Conservation (phyloP, 2,888 invertebrate genomes). For the Cetonia aurata region DNA sequence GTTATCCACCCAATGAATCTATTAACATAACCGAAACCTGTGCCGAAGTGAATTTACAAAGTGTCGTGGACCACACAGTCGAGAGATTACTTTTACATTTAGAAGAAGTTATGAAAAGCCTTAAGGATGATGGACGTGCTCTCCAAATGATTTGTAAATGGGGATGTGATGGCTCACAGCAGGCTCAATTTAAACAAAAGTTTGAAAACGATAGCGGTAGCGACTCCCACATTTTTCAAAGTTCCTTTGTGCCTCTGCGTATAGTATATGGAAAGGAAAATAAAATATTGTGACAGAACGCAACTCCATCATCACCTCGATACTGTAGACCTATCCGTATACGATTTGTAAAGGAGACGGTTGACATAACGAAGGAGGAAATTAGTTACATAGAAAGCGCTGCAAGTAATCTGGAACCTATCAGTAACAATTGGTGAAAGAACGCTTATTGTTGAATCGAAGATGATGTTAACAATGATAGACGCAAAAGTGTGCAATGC, state of each 20-base stretch:
- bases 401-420: neutral
- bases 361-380: conserved; percentile 15
- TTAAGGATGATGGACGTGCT: conserved; percentile 16
- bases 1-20: conserved; percentile 27
- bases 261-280: conserved; percentile 3
- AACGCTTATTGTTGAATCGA: conserved; percentile 46
- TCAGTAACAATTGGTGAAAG: neutral
- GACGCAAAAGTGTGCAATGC: conserved; percentile 46
- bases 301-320: conserved; percentile 13
- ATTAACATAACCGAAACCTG: conserved; percentile 22
- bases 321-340: conserved; percentile 19
- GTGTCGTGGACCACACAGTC: conserved; percentile 7
- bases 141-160: conserved; percentile 19
- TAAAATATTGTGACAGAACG: conserved; percentile 19
- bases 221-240: conserved; percentile 22
- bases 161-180: conserved; percentile 13
- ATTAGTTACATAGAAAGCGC: neutral
- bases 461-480: conserved; percentile 36
- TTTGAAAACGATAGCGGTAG: conserved; percentile 22
- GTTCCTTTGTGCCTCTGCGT: neutral
- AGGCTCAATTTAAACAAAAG: conserved; percentile 13
- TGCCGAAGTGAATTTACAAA: conserved; percentile 20
- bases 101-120: conserved; percentile 27
- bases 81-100: conserved; percentile 1
- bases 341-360: conserved; percentile 24